A percentile compares a stretch with the other conserved stretches of the same genome.
Evolutionary conservation across 2,797 vertebrate species (phyloP).

Genomic region (Hybognathus amarus): DNA sequence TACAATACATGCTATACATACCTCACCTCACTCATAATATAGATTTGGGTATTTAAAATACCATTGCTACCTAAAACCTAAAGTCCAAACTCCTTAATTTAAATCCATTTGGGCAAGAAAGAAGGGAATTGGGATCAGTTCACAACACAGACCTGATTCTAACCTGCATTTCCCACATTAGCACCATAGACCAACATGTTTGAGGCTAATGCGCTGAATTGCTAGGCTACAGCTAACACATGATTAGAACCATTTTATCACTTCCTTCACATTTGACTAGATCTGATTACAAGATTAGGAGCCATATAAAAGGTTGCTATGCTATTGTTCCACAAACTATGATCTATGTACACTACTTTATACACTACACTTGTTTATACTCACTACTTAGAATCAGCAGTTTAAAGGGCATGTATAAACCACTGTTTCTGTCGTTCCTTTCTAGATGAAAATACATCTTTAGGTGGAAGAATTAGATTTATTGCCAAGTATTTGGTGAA

Average conservation of each 20-base stretch:
- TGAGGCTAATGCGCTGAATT: background rate
- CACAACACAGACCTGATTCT: background rate
- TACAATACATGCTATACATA: background rate
- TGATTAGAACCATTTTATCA: background rate
- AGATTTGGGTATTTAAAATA: background rate
- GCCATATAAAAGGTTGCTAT: background rate
- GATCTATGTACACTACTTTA: too few species aligned
- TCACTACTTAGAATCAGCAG: background rate
- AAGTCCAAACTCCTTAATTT: background rate
- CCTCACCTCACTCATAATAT: background rate
- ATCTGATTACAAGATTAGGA: background rate
- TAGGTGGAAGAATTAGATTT: background rate
- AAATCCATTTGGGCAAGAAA: background rate
- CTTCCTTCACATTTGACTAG: background rate
- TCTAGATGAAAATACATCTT: background rate
- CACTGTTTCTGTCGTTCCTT: background rate
- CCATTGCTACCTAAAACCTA: background rate
- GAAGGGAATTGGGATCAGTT: background rate
- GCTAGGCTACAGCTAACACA: background rate
- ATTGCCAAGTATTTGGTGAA: background rate
- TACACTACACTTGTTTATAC: too few species aligned
- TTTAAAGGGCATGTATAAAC: background rate
- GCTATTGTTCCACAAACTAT: background rate
- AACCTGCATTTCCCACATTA: background rate
- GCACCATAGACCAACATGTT: background rate